Evolutionary conservation across 2,888 invertebrate species (phyloP).

Genomic region (Eudemis profundana): DNA sequence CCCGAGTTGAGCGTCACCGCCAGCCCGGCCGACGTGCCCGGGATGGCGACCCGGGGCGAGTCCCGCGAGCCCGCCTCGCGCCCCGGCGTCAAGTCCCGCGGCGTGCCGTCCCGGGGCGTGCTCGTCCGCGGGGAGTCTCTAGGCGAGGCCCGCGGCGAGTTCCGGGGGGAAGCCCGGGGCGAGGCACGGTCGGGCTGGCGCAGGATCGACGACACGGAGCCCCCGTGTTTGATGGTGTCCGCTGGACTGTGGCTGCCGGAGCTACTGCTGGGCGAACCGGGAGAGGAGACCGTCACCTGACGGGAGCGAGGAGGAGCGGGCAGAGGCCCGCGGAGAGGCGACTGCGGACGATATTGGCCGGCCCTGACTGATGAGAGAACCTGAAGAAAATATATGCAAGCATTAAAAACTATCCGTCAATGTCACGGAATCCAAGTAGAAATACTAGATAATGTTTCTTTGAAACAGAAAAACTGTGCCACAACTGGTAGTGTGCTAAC

Average conservation of each 20-base stretch:
- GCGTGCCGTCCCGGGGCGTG: constrained; percentile 54
- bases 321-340: constrained; percentile 87
- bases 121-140: constrained; percentile 63
- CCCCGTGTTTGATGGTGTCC: constrained; percentile 89
- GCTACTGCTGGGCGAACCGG: constrained; percentile 95
- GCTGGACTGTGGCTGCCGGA: constrained; percentile 93
- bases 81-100: constrained; percentile 62
- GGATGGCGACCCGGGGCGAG: constrained; percentile 75
- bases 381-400: constrained; percentile 57
- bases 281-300: constrained; percentile 86
- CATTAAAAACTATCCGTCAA: no score
- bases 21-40: constrained; percentile 86
- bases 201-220: constrained; percentile 79
- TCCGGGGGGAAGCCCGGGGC: constrained; percentile 63
- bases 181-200: constrained; percentile 74
- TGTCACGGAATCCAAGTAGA: no score
- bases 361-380: constrained; percentile 90
- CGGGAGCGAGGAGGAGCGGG: constrained; percentile 82
- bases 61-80: constrained; percentile 59
- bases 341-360: constrained; percentile 90
- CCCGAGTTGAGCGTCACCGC: constrained; percentile 85
- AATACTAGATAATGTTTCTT: not conserved
- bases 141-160: constrained; percentile 72
- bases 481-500: no score
- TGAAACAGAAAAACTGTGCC: not conserved